Evolutionary conservation across 2,113 vertebrate species (phyloP).

Genomic region (Colius striatus): DNA sequence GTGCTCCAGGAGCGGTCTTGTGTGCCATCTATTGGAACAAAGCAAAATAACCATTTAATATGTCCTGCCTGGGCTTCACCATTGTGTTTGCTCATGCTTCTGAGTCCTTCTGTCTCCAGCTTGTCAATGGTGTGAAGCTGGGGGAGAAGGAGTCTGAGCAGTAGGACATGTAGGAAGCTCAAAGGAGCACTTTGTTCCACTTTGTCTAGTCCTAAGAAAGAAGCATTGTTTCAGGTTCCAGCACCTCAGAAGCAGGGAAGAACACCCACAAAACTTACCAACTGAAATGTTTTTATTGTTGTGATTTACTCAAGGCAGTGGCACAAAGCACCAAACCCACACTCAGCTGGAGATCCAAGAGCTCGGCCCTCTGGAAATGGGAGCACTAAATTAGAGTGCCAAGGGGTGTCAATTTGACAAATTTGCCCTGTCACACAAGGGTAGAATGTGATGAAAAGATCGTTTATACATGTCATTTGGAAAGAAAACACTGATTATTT

Average conservation of each 20-base stretch:
- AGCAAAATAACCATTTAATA: constrained; percentile 42
- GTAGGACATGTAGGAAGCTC: neutral
- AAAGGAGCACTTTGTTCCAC: accelerated
- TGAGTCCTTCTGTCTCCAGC: neutral
- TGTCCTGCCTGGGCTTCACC: neutral
- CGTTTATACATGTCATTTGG: neutral
- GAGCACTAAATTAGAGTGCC: neutral
- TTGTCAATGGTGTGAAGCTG: accelerated
- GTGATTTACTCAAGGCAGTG: neutral
- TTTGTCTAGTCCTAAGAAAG: neutral
- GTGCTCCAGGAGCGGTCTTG: constrained; percentile 67
- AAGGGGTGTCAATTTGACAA: neutral
- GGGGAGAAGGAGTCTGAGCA: neutral
- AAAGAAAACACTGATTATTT: constrained; percentile 19
- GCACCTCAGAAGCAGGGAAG: neutral
- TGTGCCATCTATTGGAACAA: constrained; percentile 79
- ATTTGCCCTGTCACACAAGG: constrained; percentile 1
- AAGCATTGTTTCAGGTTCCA: neutral
- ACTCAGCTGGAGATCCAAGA: neutral
- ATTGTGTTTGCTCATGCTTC: neutral
- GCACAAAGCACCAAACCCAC: neutral
- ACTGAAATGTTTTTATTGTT: neutral
- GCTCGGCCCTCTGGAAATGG: neutral
- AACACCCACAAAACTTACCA: neutral
- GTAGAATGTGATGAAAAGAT: constrained; percentile 3